These are phyloP conservation scores for Caenorhabditis latens DNA, from an alignment of 1,140 invertebrate genomes.

Conservation along the genomic window DNA sequence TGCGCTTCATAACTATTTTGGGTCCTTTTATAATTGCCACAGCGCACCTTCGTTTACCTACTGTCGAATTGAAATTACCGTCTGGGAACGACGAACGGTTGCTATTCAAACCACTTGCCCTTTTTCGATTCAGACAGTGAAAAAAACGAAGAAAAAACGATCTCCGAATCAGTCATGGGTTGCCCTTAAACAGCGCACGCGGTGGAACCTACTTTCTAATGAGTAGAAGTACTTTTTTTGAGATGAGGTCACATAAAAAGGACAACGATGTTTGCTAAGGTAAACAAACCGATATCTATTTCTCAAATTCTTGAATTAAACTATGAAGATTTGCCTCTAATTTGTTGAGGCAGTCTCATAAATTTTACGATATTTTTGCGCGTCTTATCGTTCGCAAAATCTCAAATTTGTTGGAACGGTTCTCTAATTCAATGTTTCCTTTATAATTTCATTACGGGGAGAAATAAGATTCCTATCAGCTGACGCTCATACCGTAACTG, in stretches of 20 bases:
- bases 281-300: not conserved
- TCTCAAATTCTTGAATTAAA: not conserved
- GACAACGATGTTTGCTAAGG: not conserved
- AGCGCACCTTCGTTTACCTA: not conserved
- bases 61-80: conserved; percentile 34
- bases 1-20: conserved; percentile 50
- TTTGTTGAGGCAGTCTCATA: not conserved
- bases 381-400: no score
- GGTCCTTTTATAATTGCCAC: conserved; percentile 34
- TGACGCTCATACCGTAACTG: no score
- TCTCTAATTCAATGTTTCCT: not conserved
- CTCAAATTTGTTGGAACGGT: not conserved
- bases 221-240: conserved; percentile 21
- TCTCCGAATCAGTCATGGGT: conserved; percentile 44
- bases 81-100: not conserved
- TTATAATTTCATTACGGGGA: no score
- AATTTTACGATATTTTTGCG: not conserved
- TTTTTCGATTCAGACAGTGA: not conserved
- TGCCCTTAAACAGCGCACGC: not conserved
- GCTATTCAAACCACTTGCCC: not conserved
- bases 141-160: not conserved
- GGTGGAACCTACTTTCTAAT: conserved; percentile 39
- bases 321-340: not conserved
- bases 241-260: not conserved
- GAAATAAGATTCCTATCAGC: no score